A percentile compares a stretch with the other conserved stretches of the same genome.
phyloP scores from a whole-genome alignment of 1,140 invertebrate species.

The Mactra quadrangularis region DNA sequence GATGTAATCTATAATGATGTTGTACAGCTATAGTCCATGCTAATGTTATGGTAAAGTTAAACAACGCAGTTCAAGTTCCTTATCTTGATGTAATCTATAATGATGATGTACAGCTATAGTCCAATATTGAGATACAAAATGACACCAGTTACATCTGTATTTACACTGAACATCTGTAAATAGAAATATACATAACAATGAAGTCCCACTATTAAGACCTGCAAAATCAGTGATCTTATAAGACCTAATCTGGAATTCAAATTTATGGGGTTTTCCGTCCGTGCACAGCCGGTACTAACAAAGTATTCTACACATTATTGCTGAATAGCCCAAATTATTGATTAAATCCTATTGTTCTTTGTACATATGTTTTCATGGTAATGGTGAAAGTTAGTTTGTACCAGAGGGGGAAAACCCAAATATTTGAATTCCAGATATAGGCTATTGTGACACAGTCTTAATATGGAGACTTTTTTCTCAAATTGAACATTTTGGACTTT shows the following conservation, averaged over 20 bases:
- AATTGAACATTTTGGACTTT: too few relatives aligned
- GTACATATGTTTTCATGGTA: too few relatives aligned
- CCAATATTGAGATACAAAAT: slow-evolving; percentile 22
- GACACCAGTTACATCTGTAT: slow-evolving; percentile 36
- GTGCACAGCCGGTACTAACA: background rate
- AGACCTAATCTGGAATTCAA: background rate
- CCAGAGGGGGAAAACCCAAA: too few relatives aligned
- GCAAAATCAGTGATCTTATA: background rate
- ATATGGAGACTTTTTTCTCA: too few relatives aligned
- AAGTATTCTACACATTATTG: too few relatives aligned
- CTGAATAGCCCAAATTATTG: too few relatives aligned
- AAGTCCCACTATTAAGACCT: background rate
- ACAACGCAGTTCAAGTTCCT: slow-evolving; percentile 6
- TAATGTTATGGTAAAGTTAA: too few relatives aligned
- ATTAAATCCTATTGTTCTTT: too few relatives aligned
- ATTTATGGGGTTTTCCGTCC: background rate
- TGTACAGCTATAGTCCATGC: slow-evolving; percentile 23
- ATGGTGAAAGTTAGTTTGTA: too few relatives aligned
- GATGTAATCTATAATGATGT: slow-evolving; percentile 40
- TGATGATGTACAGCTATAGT: slow-evolving; percentile 19
- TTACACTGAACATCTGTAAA: slow-evolving; percentile 3
- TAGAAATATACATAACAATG: background rate
- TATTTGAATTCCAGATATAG: too few relatives aligned
- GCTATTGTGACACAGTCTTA: too few relatives aligned
- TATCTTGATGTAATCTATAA: slow-evolving; percentile 29